A percentile compares a stretch with the other conserved stretches of the same genome.
phyloP scores from a whole-genome alignment of 2,797 vertebrate genomes.

The Gymnothorax javanicus region DNA sequence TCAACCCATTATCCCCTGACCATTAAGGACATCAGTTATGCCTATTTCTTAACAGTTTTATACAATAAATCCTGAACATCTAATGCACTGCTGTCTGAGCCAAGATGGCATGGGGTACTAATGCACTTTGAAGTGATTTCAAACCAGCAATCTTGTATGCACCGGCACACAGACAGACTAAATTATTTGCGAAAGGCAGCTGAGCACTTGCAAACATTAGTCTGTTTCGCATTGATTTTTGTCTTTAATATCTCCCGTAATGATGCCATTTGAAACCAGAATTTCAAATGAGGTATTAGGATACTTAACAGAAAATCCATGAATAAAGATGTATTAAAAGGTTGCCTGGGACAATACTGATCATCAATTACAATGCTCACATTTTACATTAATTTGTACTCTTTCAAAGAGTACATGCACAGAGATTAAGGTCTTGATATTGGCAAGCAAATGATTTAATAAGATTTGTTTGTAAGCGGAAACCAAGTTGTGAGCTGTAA shows the following conservation, averaged over 20 bases:
- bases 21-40: neutral
- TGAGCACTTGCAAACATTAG: slow-evolving; percentile 2
- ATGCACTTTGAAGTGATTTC: neutral
- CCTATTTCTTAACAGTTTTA: neutral
- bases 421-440: neutral
- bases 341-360: neutral
- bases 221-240: neutral
- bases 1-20: neutral
- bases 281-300: neutral
- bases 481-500: slow-evolving; percentile 6
- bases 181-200: neutral
- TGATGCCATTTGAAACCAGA: slow-evolving; percentile 13
- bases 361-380: neutral
- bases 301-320: neutral
- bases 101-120: neutral
- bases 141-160: neutral
- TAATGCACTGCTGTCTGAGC: neutral
- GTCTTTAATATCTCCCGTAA: neutral
- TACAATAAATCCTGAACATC: neutral
- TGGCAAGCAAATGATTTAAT: neutral
- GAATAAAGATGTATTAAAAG: slow-evolving; percentile 15
- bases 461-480: neutral
- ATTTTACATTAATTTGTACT: neutral
- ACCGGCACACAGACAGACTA: neutral
- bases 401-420: neutral